Evolutionary conservation across 2,113 vertebrate genomes (phyloP).

Genomic region (Ploceus nigricollis): DNA sequence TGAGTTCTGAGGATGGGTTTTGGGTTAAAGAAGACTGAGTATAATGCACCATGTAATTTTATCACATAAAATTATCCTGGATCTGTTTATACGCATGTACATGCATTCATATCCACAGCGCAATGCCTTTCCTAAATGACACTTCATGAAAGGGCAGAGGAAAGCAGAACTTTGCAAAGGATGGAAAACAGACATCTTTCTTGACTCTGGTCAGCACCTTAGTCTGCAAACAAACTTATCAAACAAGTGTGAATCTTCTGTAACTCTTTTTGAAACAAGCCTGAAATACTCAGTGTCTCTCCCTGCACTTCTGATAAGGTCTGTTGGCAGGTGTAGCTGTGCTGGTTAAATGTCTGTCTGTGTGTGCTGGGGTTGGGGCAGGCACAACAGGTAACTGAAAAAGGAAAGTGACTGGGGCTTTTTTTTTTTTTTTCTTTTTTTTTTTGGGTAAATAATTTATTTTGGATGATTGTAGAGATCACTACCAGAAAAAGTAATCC

Average conservation of each 20-base stretch:
- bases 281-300: background rate
- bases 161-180: background rate
- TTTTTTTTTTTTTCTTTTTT: background rate
- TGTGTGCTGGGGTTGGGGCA: background rate
- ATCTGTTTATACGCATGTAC: background rate
- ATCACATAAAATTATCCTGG: fast-evolving
- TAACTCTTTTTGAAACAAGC: background rate
- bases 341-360: background rate
- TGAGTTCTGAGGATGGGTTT: background rate
- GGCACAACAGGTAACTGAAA: background rate
- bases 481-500: background rate
- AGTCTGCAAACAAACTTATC: background rate
- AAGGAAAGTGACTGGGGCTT: background rate
- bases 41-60: background rate
- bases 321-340: background rate
- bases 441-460: background rate
- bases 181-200: background rate
- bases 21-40: background rate
- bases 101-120: background rate
- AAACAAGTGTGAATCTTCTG: background rate
- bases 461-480: background rate
- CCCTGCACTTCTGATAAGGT: background rate
- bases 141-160: background rate
- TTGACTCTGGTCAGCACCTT: background rate
- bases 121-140: background rate